Conservation (phyloP, 92 coral and sea anemone species). For the Epizoanthus ramosus region DNA sequence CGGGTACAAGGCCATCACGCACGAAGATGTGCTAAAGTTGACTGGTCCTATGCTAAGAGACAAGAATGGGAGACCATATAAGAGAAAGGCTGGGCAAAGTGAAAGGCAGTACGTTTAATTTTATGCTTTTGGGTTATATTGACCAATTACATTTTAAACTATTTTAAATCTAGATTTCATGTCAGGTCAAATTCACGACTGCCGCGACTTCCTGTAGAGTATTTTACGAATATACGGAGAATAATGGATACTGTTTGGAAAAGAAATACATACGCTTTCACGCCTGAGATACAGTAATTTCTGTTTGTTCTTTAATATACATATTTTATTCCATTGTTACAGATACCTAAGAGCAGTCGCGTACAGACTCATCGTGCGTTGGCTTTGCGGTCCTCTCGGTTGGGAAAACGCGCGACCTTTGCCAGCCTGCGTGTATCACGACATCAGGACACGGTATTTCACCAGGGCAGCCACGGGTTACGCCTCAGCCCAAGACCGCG, state of each 20-base stretch:
- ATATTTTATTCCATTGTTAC: not conserved
- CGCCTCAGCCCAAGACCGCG: constrained; percentile 15
- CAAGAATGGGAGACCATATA: too few relatives aligned
- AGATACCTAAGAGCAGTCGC: constrained; percentile 38
- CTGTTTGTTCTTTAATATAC: not conserved
- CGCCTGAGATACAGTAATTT: not conserved
- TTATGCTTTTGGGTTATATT: not conserved
- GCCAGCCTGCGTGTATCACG: constrained; percentile 28
- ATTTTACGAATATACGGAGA: not conserved
- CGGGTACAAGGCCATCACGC: too few relatives aligned
- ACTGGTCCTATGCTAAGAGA: too few relatives aligned
- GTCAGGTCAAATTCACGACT: not conserved
- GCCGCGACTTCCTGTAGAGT: too few relatives aligned
- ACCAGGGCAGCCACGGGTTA: constrained; percentile 17
- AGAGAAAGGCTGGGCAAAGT: not conserved
- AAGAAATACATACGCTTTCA: constrained; percentile 4
- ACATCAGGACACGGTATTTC: constrained; percentile 4
- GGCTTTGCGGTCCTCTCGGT: constrained; percentile 31
- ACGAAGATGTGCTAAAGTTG: too few relatives aligned
- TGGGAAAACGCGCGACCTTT: constrained; percentile 40
- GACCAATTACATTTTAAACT: not conserved
- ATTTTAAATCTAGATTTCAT: not conserved
- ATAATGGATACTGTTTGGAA: constrained; percentile 14
- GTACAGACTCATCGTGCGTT: constrained; percentile 34
- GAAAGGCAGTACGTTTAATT: not conserved